Base-by-base conservation (phyloP, 2,888 invertebrate species). In the Papilio elwesi region DNA sequence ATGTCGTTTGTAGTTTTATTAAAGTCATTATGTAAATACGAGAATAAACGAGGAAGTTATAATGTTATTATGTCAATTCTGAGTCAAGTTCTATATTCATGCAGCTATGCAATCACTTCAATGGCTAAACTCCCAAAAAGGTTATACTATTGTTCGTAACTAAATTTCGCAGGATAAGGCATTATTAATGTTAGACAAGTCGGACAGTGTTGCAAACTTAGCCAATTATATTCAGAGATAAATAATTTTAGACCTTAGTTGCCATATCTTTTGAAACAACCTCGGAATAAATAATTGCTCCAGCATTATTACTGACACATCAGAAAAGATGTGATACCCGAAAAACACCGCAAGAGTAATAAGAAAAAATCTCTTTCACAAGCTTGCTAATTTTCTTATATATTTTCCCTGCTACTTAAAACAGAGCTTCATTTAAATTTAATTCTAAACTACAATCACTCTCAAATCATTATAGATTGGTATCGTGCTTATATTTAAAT, bases 151-250 rank as follows among this genome's bases (percentile, higher is more conserved):
- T 57, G 57, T 57, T 36, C 11, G 26, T 57, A 38, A 59, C 38
- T 59, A 59, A 59, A 59, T 59, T 38, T 59, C 38, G 59, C 38
- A 59, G 38, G 38, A 38, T 38, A 59, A 57, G 13, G 36, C 1
- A 7, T 36, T 57, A 38, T 59, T 59, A 38, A 59, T 59, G 59
- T 59, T n/a, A 38, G n/a, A 8, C n/a, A n/a, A 57, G 57, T 13
- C n/a, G 26, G 38, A 43, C 43, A 43, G 9, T 38, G 38, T 59
- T 59, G 59, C 57, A 36, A 57, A 59, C 13, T 13, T 57, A 57
- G 38, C 59, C 59, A n/a, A 59, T 57, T 57, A 59, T 43, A 59
- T 38, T 59, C 59, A n/a, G 26, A 59, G n/a, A 38, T 59, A 59
- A 38, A 38, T 59, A 59, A 38, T 59, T 38, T 59, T 59, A 59